These are phyloP conservation scores for Astreopora myriophthalma DNA, from an alignment of 64 coral and sea anemone genomes.

Conservation along the genomic window DNA sequence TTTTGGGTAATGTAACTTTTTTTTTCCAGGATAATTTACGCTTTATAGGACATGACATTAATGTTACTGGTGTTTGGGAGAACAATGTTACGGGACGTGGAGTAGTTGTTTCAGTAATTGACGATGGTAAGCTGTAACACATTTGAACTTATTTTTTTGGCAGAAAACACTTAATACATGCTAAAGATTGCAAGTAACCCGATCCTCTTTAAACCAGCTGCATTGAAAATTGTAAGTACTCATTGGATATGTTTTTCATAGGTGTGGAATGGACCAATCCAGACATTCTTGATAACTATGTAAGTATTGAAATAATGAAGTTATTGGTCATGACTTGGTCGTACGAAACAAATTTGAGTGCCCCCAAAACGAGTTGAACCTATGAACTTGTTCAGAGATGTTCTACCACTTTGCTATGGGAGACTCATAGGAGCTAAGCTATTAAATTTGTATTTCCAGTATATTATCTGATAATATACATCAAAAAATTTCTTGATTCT, in stretches of 20 bases:
- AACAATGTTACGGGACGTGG: conserved; percentile 93
- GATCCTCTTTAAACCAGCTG: neutral
- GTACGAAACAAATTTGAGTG: too few relatives aligned
- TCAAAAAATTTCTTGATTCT: too few relatives aligned
- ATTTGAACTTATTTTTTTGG: neutral
- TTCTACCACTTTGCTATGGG: too few relatives aligned
- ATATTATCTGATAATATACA: too few relatives aligned
- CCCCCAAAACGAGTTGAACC: too few relatives aligned
- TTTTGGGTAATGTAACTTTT: neutral
- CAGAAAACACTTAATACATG: neutral
- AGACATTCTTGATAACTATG: conserved; percentile 99
- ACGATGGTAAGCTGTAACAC: conserved; percentile 80
- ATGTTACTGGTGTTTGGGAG: conserved; percentile 97
- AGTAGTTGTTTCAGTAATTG: conserved; percentile 92
- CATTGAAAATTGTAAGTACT: neutral
- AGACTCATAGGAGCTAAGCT: too few relatives aligned
- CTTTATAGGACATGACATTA: conserved; percentile 95
- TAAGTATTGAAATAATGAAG: conserved; percentile 60
- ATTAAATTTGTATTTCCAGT: too few relatives aligned
- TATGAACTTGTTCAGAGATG: too few relatives aligned
- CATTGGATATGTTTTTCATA: conserved; percentile 4
- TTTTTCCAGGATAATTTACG: conserved; percentile 84
- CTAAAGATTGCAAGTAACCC: too few relatives aligned
- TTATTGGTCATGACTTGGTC: too few relatives aligned
- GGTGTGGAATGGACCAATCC: conserved; percentile 99